Evolutionary conservation across 2,888 invertebrate species (phyloP).

Genomic region (Drosophila putrida): DNA sequence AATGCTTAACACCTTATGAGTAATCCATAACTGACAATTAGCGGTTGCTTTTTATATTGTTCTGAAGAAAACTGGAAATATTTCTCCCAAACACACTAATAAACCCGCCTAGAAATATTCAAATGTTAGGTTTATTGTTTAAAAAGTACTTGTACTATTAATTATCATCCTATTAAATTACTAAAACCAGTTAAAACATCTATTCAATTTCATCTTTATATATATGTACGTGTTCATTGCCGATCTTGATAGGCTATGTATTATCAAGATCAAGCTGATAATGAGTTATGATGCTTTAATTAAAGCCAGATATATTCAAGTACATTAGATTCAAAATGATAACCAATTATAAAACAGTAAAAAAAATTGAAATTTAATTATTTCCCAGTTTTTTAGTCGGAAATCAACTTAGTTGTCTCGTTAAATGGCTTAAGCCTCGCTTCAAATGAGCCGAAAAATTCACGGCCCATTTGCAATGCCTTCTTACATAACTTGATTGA

Average conservation of each 20-base stretch:
- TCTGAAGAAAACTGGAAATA: conserved; percentile 1
- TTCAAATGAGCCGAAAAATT: conserved; percentile 20
- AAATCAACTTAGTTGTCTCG: background rate
- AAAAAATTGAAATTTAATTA: conserved; percentile 1
- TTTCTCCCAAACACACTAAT: conserved; percentile 11
- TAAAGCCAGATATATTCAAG: background rate
- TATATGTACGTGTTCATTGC: conserved; percentile 27
- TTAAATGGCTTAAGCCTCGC: conserved; percentile 22
- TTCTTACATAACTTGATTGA: conserved; percentile 45
- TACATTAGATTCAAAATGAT: conserved; percentile 8
- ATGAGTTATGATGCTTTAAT: background rate
- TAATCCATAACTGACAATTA: conserved; percentile 31
- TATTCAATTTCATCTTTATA: background rate
- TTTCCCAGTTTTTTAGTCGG: background rate
- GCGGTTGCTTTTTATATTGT: conserved; percentile 11
- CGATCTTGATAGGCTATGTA: conserved; percentile 21
- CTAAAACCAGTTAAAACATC: conserved; percentile 24
- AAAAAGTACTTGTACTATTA: conserved; percentile 8
- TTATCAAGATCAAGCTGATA: conserved; percentile 17
- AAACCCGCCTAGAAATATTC: background rate
- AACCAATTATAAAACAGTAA: conserved; percentile 14
- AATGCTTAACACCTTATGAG: conserved; percentile 28
- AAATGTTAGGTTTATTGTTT: conserved; percentile 7
- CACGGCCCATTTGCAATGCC: conserved; percentile 12
- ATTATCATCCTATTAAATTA: background rate